Conservation (phyloP, 2,797 vertebrate species). For the Allobates femoralis region DNA sequence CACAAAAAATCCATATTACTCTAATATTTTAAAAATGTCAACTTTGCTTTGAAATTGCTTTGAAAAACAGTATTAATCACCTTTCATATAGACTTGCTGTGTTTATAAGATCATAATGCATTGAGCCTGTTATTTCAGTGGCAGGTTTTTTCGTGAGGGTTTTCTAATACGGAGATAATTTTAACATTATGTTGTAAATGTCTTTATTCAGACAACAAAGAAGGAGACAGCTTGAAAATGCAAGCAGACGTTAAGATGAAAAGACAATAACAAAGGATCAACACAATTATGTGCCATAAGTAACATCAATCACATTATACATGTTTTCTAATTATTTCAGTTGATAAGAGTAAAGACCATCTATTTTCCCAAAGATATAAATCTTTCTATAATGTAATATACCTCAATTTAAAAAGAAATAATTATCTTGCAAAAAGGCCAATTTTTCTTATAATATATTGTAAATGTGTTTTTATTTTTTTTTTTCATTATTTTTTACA, state of each 20-base stretch:
- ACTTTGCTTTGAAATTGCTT: slow-evolving; percentile 47
- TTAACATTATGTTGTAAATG: slow-evolving; percentile 42
- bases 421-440: too few species aligned
- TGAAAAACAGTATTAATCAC: slow-evolving; percentile 54
- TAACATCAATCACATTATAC: not conserved
- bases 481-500: too few species aligned
- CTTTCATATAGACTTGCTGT: slow-evolving; percentile 28
- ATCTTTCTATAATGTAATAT: not conserved
- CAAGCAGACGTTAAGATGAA: slow-evolving; percentile 33
- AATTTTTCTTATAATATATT: too few species aligned
- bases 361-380: not conserved
- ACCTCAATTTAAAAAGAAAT: not conserved
- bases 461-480: too few species aligned
- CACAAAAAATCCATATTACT: slow-evolving; percentile 48
- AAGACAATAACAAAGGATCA: slow-evolving; percentile 33
- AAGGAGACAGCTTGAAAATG: slow-evolving; percentile 19
- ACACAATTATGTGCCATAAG: not conserved
- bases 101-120: slow-evolving; percentile 53
- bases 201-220: slow-evolving; percentile 40
- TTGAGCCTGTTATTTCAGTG: slow-evolving; percentile 35
- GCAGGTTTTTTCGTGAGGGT: slow-evolving; percentile 36
- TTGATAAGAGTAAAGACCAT: not conserved
- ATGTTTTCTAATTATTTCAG: not conserved
- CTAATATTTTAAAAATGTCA: slow-evolving; percentile 53
- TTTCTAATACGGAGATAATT: slow-evolving; percentile 40